Evolutionary conservation across 2,797 vertebrate genomes (phyloP), one percentile per base, ranked within the genome.

Genomic region (Coendou prehensilis): DNA sequence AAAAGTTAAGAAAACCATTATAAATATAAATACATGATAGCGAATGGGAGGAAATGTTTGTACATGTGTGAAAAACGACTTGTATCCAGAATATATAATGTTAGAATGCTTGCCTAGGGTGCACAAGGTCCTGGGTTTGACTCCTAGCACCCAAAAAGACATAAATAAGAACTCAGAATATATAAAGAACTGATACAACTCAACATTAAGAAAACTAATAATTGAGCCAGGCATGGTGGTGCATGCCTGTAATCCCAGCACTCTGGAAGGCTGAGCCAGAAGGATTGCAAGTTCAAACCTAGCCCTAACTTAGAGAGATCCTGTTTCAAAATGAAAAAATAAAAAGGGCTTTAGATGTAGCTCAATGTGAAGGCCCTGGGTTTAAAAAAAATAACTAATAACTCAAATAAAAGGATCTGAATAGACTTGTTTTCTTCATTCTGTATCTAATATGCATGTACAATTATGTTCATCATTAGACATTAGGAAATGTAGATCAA

Each of bases 401-500:
- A 57, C 17, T 84, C 54, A 84, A 57, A 59, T 75, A 30, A 83
- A 59, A 93, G 47, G 41, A 69, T 57, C 28, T n/a, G 11, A 80
- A 80, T 54, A 81, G 22, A 59, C 22, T 47, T 84, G 79, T 84
- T 93, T 33, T 54, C 33, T 41, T 9, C 37, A 45, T 73, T 26
- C 20, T 26, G 78, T 79, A 47, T 84, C n/a, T 41, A 88, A n/a
- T 71, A 81, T 85, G 8, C 28, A 87, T 76, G 15, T 63, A 23
- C 86, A 95, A 92, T 79, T 37, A 80, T 84, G 85, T 73, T 63
- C 75, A 91, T 54, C 56, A 91, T 80, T 76, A 89, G 26, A 81
- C 69, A 63, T 54, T 81, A 88, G 45, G 54, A 20, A 91, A 91
- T 91, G 22, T 33, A 78, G 64, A 88, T 73, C 2, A 86, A 75